phyloP scores from a whole-genome alignment of 64 coral and sea anemone species.

The Acropora yongei region DNA sequence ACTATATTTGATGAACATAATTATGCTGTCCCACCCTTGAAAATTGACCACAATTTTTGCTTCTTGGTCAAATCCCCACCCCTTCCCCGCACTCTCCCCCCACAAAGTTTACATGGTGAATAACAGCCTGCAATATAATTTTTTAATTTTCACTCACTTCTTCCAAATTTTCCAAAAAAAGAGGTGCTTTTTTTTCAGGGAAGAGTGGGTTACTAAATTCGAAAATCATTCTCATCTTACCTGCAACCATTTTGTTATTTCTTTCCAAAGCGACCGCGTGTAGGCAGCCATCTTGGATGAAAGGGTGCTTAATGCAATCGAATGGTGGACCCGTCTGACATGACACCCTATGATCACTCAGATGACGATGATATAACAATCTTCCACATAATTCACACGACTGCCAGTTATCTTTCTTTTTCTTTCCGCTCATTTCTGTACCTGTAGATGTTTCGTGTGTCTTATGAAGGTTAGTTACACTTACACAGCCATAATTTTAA shows the following conservation, averaged over 20 bases:
- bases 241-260: slow-evolving; percentile 23
- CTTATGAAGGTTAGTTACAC: neutral
- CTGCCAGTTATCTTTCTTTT: slow-evolving; percentile 71
- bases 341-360: slow-evolving; percentile 54
- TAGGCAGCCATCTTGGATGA: slow-evolving; percentile 63
- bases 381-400: slow-evolving; percentile 70
- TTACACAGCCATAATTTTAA: neutral
- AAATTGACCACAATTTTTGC: too few species aligned
- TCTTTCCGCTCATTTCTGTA: slow-evolving; percentile 59
- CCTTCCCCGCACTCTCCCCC: too few species aligned
- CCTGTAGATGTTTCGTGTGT: too few species aligned
- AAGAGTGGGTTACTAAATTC: too few species aligned
- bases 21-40: too few species aligned
- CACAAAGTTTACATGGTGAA: too few species aligned
- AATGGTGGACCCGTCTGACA: slow-evolving; percentile 39
- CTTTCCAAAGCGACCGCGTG: slow-evolving; percentile 10
- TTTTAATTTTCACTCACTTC: too few species aligned
- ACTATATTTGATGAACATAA: too few species aligned
- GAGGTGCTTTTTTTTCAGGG: too few species aligned
- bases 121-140: too few species aligned
- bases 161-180: neutral
- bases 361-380: slow-evolving; percentile 53
- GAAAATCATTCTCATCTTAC: neutral
- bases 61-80: too few species aligned
- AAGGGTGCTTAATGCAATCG: slow-evolving; percentile 35